A percentile compares a stretch with the other conserved stretches of the same genome.
phyloP scores from a whole-genome alignment of 2,888 invertebrate species.

The Limulus polyphemus region DNA sequence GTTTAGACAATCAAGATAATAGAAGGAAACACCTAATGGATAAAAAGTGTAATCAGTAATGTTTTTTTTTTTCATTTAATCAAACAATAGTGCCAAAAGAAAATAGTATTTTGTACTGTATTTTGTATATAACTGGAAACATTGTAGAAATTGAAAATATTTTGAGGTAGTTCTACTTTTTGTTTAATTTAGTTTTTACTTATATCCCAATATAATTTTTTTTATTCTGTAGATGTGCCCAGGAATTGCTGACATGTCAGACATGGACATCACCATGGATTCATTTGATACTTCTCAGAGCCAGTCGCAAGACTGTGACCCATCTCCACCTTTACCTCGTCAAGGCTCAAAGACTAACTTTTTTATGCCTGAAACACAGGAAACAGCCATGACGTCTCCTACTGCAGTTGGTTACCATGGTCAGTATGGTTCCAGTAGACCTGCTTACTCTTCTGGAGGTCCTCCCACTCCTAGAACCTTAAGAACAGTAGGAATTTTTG shows the following conservation, averaged over 20 bases:
- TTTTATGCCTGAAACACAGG: conserved; percentile 6
- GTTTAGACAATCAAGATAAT: too few species aligned
- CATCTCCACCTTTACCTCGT: conserved; percentile 19
- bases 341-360: conserved; percentile 24
- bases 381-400: background rate
- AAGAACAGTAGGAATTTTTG: background rate
- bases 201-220: too few species aligned
- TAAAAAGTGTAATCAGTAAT: too few species aligned
- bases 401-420: background rate
- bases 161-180: too few species aligned
- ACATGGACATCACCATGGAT: conserved; percentile 19
- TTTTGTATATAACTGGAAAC: too few species aligned
- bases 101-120: too few species aligned
- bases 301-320: conserved; percentile 25
- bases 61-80: too few species aligned
- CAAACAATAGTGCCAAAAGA: too few species aligned
- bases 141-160: too few species aligned
- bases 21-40: too few species aligned
- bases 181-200: too few species aligned
- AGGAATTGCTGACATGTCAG: conserved; percentile 16
- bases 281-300: conserved; percentile 12
- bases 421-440: background rate
- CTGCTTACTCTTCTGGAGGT: background rate
- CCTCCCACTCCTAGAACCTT: background rate
- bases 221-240: conserved; percentile 7